These are phyloP conservation scores for Mirounga angustirostris DNA, from an alignment of 2,113 vertebrate genomes.

Conservation along the genomic window DNA sequence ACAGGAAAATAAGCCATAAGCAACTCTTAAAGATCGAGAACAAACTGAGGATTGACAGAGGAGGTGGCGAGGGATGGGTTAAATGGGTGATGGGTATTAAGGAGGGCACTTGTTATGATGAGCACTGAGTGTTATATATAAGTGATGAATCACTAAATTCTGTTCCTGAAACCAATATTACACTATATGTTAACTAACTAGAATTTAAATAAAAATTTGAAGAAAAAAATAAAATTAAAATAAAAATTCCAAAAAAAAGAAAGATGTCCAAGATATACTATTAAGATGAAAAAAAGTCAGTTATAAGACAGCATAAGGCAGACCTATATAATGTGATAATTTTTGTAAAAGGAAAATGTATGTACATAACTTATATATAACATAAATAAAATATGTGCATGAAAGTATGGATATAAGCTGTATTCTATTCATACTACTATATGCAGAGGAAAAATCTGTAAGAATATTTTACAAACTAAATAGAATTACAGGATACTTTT, in stretches of 20 bases:
- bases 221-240: background rate
- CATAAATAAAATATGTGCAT: background rate
- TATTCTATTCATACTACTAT: background rate
- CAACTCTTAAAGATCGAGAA: background rate
- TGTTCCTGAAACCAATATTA: background rate
- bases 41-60: background rate
- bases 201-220: background rate
- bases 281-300: background rate
- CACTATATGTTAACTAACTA: background rate
- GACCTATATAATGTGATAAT: background rate
- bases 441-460: background rate
- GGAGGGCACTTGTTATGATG: background rate
- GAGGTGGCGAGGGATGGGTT: background rate
- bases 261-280: background rate
- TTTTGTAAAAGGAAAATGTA: background rate
- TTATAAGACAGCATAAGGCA: background rate
- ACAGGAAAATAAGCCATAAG: background rate
- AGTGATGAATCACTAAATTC: too few species aligned
- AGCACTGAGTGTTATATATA: background rate
- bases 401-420: background rate
- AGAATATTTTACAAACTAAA: constrained; percentile 33
- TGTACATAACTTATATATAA: background rate
- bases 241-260: background rate
- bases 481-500: background rate
- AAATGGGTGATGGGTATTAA: background rate